A percentile compares a stretch with the other conserved stretches of the same genome.
These are phyloP conservation scores for Thamnophis elegans DNA, from an alignment of 2,797 vertebrate genomes.

Conservation along the genomic window DNA sequence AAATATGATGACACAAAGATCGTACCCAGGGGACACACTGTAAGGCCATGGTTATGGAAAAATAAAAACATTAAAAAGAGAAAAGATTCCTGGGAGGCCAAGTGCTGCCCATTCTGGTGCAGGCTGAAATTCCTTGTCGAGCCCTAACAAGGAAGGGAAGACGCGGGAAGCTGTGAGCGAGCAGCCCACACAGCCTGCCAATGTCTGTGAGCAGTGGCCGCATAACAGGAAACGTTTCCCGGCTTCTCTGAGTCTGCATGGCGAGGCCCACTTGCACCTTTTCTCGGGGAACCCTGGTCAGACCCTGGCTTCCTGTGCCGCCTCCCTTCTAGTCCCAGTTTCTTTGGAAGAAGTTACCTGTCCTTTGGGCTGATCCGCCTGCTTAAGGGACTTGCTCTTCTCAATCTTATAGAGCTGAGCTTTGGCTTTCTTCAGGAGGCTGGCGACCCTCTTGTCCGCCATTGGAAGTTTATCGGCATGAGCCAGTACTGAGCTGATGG, in stretches of 20 bases:
- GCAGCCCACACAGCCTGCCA: not conserved
- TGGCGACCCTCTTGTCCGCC: constrained; percentile 91
- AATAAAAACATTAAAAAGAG: too few species aligned
- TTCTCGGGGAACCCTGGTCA: not conserved
- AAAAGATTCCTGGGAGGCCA: not conserved
- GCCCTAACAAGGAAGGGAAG: not conserved
- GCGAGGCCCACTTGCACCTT: too few species aligned
- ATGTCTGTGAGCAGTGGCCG: not conserved
- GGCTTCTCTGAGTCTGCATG: not conserved
- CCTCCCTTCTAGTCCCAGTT: not conserved
- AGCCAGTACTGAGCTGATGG: constrained; percentile 87
- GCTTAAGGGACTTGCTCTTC: constrained; percentile 92
- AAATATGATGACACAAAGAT: too few species aligned
- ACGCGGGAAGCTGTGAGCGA: not conserved
- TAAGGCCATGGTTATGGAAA: too few species aligned
- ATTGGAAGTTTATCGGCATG: constrained; percentile 92
- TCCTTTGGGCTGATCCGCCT: constrained; percentile 89
- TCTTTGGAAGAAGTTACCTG: constrained; percentile 77
- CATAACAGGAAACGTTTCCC: not conserved
- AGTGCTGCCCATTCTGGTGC: not conserved
- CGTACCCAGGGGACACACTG: too few species aligned
- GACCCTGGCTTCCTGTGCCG: constrained; percentile 10
- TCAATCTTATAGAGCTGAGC: constrained; percentile 95
- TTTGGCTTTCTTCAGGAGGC: constrained; percentile 94
- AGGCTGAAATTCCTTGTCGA: not conserved